Base-by-base conservation (phyloP, 2,113 vertebrate species). In the Tamias sibiricus region DNA sequence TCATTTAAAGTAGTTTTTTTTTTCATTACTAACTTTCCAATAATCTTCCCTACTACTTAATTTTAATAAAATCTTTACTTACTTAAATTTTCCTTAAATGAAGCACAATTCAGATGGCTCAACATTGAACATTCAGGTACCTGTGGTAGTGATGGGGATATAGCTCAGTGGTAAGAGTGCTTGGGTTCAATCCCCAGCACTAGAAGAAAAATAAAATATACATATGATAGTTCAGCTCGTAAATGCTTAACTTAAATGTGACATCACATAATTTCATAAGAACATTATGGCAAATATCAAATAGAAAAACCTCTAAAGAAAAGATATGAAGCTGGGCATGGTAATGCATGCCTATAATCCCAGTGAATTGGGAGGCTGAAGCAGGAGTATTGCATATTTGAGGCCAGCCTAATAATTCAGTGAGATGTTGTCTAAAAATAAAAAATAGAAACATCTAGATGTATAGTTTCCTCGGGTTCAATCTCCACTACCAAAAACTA, bases 51-150 rank as follows among this genome's bases (percentile, higher is more conserved):
- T n/a, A 84, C 71, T 9, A 69, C 22, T 94, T 98, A 2, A 82
- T 97, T 98, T 12, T 17, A 77, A 17, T 2, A 4, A 94, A 95
- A 91, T 26, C 40, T 82, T 16, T 69, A 90, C 62, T 69, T 42
- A 37, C 22, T 59, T 64, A 96, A 91, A 85, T 12, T 24, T 11
- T 35, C 69, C 87, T n/a, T n/a, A n/a, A n/a, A 90, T 76, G 22
- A 97, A 66, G 19, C 87, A 76, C 68, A 94, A 95, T 94, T 95
- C 40, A 80, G n/a, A 94, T 86, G 20, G 71, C 96, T 97, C 87
- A 97, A 95, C 24, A 37, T 95, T 47, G 79, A n/a, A 54, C 3
- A 52, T 77, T 93, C 79, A 97, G 28, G 32, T 62, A 89, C 69
- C 0, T 20, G 30, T 94, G n/a, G 47, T 90, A 17, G 11, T 9